Base-by-base conservation (phyloP, 2,797 vertebrate genomes). In the Sus cebifrons region DNA sequence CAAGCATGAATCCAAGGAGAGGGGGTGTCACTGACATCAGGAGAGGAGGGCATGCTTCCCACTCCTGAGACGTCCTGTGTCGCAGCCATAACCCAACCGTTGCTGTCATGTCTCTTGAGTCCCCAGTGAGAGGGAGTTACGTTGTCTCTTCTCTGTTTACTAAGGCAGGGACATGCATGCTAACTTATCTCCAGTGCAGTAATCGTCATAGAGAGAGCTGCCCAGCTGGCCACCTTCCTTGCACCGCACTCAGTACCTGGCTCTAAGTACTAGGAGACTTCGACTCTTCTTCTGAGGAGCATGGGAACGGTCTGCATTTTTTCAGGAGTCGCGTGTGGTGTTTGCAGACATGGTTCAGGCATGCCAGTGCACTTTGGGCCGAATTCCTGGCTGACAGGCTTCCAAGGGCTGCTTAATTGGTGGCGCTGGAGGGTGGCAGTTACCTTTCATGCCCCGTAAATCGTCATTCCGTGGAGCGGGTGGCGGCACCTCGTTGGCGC, bases 281-380 rank as follows among this genome's bases (percentile, higher is more conserved):
- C 65, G 75, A 58, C 3, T 58, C 58, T 71, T 54, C 23, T 29
- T 15, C 23, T 4, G 44, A 75, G 64, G 64, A 82, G 75, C 52
- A 6, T 20, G 44, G 83, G 44, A 91, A 7, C 74, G 36, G 25
- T 84, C 65, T 49, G 21, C 56, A 60, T 6, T 86, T 67, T 84
- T 81, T 56, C 71, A 85, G 95, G 62, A 23, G 52, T 18, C 29
- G 17, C 20, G 0, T 15, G 0, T 68, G 16, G 36, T 25, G 91
- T 95, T 94, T 64, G 5, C 85, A 12, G 11, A 3, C 85, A 75
- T 96, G 92, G n/a, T 49, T 95, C 27, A 52, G 68, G 86, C 68
- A 6, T 81, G 79, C 83, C 86, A 77, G 29, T 27, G 20, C 78
- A 29, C 91, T 87, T 44, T 29, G 86, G 40, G 90, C 60, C 64